Percentiles rank a stretch among this genome's conserved stretches.
Evolutionary conservation across 2,797 vertebrate genomes (phyloP).

Genomic region (Salmo trutta): DNA sequence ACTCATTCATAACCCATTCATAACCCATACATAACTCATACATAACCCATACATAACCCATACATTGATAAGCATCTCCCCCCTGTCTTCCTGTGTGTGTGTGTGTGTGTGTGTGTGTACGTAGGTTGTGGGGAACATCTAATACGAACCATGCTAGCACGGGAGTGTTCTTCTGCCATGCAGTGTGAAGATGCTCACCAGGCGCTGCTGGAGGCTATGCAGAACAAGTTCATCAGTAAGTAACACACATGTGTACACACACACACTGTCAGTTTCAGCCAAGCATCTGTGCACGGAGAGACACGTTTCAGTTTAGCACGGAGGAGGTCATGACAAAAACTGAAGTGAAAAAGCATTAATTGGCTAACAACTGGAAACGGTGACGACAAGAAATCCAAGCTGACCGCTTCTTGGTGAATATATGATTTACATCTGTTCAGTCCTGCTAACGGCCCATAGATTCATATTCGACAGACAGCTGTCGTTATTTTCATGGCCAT

Average conservation of each 20-base stretch:
- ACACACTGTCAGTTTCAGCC: slow-evolving; percentile 23
- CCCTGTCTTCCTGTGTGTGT: not conserved
- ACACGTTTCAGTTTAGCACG: slow-evolving; percentile 3
- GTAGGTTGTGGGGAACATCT: slow-evolving; percentile 98
- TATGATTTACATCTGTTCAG: slow-evolving; percentile 45
- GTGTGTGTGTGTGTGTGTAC: slow-evolving; percentile 6
- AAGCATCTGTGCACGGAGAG: slow-evolving; percentile 37
- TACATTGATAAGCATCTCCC: not conserved
- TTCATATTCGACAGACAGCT: slow-evolving; percentile 61
- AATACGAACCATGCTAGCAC: slow-evolving; percentile 95
- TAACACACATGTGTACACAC: slow-evolving; percentile 30
- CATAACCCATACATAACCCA: not conserved
- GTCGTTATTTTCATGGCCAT: slow-evolving; percentile 56
- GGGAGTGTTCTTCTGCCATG: slow-evolving; percentile 95
- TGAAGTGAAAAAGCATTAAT: slow-evolving; percentile 35
- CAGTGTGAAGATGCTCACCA: slow-evolving; percentile 97
- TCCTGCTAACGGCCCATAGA: slow-evolving; percentile 33
- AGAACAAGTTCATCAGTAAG: slow-evolving; percentile 99
- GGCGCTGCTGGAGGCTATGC: slow-evolving; percentile 97
- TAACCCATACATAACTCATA: too few relatives aligned
- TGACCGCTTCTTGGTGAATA: slow-evolving; percentile 52
- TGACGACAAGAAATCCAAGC: slow-evolving; percentile 45
- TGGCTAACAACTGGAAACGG: slow-evolving; percentile 53
- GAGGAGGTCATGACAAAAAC: slow-evolving; percentile 40
- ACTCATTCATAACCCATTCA: too few relatives aligned